Evolutionary conservation across 2,797 vertebrate genomes (phyloP).

Genomic region (Thamnophis elegans): DNA sequence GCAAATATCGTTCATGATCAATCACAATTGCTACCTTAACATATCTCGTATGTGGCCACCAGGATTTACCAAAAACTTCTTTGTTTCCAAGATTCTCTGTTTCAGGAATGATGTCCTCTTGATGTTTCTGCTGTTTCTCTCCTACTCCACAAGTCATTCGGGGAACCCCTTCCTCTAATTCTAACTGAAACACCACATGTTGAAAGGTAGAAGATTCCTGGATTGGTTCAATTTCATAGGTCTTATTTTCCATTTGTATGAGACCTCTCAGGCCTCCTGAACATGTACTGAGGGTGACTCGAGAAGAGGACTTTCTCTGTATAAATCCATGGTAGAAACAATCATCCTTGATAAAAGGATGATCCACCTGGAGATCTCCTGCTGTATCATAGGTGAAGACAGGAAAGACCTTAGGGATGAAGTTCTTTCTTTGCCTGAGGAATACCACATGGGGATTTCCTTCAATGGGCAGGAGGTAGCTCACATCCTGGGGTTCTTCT

Average conservation of each 20-base stretch:
- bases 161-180: background rate
- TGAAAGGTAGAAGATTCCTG: background rate
- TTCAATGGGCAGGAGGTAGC: background rate
- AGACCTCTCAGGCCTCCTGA: conserved; percentile 59
- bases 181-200: conserved; percentile 62
- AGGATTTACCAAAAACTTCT: background rate
- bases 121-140: conserved; percentile 30
- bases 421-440: background rate
- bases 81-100: background rate
- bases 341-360: background rate
- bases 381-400: background rate
- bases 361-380: background rate
- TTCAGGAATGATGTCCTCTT: conserved; percentile 40
- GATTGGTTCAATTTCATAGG: background rate
- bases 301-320: background rate
- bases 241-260: conserved; percentile 50
- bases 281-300: background rate
- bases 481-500: background rate
- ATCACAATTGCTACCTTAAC: background rate
- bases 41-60: background rate
- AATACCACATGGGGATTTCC: background rate
- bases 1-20: background rate
- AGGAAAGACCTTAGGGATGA: background rate
- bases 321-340: background rate
- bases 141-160: conserved; percentile 21